Base-by-base conservation (phyloP, 2,888 invertebrate species). In the Homarus gammarus region DNA sequence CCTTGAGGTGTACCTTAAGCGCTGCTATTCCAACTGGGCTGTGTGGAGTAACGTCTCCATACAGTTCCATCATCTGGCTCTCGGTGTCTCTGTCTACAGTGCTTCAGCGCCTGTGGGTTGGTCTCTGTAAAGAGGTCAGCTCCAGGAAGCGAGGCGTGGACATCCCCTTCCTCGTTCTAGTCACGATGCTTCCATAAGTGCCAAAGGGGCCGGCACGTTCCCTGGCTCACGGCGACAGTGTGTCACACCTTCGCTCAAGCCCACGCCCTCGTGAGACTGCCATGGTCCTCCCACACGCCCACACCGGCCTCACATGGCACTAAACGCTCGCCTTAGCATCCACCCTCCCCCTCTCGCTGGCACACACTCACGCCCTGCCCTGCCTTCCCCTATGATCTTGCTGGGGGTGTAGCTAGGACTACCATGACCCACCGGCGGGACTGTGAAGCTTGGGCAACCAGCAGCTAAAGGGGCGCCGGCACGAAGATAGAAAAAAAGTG, bases 111-210 rank as follows among this genome's bases (percentile, higher is more conserved):
- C 64, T 64, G 64, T 12, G n/a, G 44, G 27, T 27, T 70, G 72
- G 33, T 70, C 72, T 38, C 73, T 68, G 31, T 72, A 22, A 36
- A 5, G 73, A 12, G 6, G 27, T 64, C 73, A 33, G 36, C 18
- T 56, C 27, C 44, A 27, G 78, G 79, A 79, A 68, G 36, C 51
- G 51, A 44, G 22, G 33, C 27, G 27, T 64, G 64, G 64, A 27
- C 64, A 8, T 8, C 8, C 77, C 75, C 75, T 44, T 79, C 73
- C 84, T 78, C 72, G 84, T 79, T 72, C 84, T 89, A 70, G 84
- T 84, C 89, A 89, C 82, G 75, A 87, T 90, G 90, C 90, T 90
- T 90, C 90, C 90, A 90, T 79, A 88, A 88, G 90, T 90, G 90
- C 90, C 90, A 87, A 72, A 87, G 84, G n/a, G 84, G 84, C 84